Evolutionary conservation across 2,113 vertebrate genomes (phyloP).

Genomic region (Callochromis pleurospilus): DNA sequence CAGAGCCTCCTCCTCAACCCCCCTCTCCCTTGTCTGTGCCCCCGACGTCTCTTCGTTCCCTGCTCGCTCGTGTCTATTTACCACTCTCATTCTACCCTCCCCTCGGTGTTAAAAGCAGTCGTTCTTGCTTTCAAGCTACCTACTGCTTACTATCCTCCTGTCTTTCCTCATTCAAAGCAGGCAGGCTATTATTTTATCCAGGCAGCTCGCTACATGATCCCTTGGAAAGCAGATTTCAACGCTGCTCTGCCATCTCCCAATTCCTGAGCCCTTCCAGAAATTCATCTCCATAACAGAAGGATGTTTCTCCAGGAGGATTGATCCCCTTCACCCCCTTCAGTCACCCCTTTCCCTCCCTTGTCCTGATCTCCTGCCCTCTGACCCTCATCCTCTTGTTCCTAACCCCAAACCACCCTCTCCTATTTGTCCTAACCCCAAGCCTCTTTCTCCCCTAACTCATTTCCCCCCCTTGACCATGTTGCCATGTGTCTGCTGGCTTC

Average conservation of each 20-base stretch:
- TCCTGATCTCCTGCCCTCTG: slow-evolving; percentile 58
- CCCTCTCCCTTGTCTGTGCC: slow-evolving; percentile 49
- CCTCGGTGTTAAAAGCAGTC: slow-evolving; percentile 33
- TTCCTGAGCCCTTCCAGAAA: slow-evolving; percentile 38
- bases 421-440: slow-evolving; percentile 28
- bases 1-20: slow-evolving; percentile 33
- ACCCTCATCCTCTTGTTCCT: slow-evolving; percentile 45
- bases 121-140: slow-evolving; percentile 32
- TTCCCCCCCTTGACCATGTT: slow-evolving; percentile 75
- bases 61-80: slow-evolving; percentile 58
- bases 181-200: slow-evolving; percentile 69
- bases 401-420: slow-evolving; percentile 19
- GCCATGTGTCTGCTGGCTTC: slow-evolving; percentile 73
- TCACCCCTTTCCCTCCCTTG: slow-evolving; percentile 64
- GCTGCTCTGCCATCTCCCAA: slow-evolving; percentile 48
- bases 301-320: slow-evolving; percentile 72
- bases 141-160: slow-evolving; percentile 49
- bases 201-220: slow-evolving; percentile 79
- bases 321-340: slow-evolving; percentile 59
- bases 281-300: slow-evolving; percentile 31
- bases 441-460: slow-evolving; percentile 42
- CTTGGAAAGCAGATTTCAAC: slow-evolving; percentile 61
- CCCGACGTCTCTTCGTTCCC: slow-evolving; percentile 42
- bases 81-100: slow-evolving; percentile 49
- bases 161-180: slow-evolving; percentile 61